Percentiles rank a stretch among this genome's conserved stretches.
These are phyloP conservation scores for Fissipunctia ypsillon DNA, from an alignment of 2,888 invertebrate species.

Conservation along the genomic window DNA sequence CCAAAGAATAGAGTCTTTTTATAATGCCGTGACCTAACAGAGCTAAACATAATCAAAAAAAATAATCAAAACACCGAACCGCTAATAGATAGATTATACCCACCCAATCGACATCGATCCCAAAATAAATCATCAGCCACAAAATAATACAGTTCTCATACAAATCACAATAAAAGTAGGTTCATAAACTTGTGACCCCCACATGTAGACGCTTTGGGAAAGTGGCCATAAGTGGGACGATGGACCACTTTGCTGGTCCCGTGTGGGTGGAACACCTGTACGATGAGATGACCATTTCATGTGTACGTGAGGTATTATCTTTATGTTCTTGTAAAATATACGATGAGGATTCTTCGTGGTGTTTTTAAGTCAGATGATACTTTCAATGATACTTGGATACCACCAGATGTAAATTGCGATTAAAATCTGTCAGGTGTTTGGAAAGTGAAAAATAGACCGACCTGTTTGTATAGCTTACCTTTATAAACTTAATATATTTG, in stretches of 20 bases:
- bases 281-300: conserved; percentile 47
- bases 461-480: background rate
- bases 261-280: conserved; percentile 68
- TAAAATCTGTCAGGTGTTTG: background rate
- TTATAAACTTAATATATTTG: background rate
- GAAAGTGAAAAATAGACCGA: conserved; percentile 6
- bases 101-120: conserved; percentile 20
- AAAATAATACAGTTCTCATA: conserved; percentile 63
- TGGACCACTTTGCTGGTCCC: conserved; percentile 60
- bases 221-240: conserved; percentile 64
- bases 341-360: background rate
- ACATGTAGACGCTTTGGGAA: conserved; percentile 64
- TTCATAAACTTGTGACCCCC: conserved; percentile 66
- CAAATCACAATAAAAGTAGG: conserved; percentile 69
- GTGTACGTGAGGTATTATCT: conserved; percentile 13
- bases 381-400: background rate
- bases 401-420: background rate
- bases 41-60: conserved; percentile 1
- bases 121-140: conserved; percentile 38
- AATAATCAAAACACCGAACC: background rate
- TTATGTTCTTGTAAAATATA: conserved; percentile 9
- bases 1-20: background rate
- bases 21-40: background rate
- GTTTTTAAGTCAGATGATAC: background rate
- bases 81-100: conserved; percentile 22